Evolutionary conservation across 1,140 invertebrate species (phyloP), one percentile per base, ranked within the genome.

Genomic region (Gonioctena quinquepunctata): DNA sequence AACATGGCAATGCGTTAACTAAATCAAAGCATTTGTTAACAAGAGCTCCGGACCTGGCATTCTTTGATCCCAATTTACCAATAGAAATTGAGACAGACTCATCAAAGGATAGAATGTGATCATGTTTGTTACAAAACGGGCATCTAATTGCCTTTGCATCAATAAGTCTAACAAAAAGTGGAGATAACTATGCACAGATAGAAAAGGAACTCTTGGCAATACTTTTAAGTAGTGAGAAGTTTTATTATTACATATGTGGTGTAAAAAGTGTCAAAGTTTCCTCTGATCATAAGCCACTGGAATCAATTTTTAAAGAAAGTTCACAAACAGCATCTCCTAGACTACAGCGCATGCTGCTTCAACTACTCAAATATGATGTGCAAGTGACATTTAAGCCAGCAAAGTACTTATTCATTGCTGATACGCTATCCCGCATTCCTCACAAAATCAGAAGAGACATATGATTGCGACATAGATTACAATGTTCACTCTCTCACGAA

Each of bases 301-400:
- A 67, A 22, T 11, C 21, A 26, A 66, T 73, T 65, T 59, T 73
- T 27, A 66, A 70, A 61, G 70, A 73, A 60, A 2, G 22, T 26
- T 13, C 69, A 57, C 8, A 8, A 11, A 3, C 62, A 16, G 74
- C 82, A 25, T 70, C 74, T 19, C 5, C 73, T 18, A 54, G 82
- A n/a, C 71, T 83, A 3, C 81, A 83, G 67, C 28, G 77, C 8
- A 77, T 82, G 69, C 54, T 78, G 2, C 56, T 83, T 1, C 52
- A 70, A 52, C 27, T 81, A 19, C 70, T 80, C 21, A 69, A 75
- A 42, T 83, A 81, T 72, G 42, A 75, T 19, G 75, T 78, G 56
- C 61, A 70, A 18, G 57, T 76, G 22, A 27, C 59, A 8, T 81
- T 78, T 69, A 57, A 72, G 27, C 80, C 77, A 50, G 80, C 77